phyloP scores from a whole-genome alignment of 2,888 invertebrate species.

The Tolmerus cingulatus region DNA sequence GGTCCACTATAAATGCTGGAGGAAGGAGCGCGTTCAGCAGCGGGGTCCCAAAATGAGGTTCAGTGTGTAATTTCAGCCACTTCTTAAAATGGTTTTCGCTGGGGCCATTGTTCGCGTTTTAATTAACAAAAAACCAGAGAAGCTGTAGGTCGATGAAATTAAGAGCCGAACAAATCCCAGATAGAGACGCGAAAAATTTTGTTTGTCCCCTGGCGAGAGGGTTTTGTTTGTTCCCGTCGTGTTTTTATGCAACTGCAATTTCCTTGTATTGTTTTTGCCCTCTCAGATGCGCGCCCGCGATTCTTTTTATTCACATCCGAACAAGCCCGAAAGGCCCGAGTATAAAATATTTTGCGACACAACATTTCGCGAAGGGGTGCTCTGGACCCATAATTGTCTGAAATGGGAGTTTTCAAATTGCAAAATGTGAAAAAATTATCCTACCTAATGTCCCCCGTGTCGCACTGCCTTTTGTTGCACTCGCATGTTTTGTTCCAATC shows the following conservation, averaged over 20 bases:
- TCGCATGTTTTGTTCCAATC: background rate
- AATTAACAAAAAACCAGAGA: slow-evolving; percentile 36
- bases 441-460: background rate
- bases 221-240: slow-evolving; percentile 4
- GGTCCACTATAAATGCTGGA: slow-evolving; percentile 5
- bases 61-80: slow-evolving; percentile 34
- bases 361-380: slow-evolving; percentile 5
- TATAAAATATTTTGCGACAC: background rate
- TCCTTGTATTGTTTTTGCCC: slow-evolving; percentile 29
- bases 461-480: background rate
- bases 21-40: background rate
- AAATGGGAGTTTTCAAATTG: slow-evolving; percentile 30
- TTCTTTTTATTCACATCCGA: slow-evolving; percentile 7
- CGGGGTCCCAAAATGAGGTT: background rate
- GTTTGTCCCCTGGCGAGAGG: background rate
- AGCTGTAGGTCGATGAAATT: slow-evolving; percentile 24
- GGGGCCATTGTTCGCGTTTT: slow-evolving; percentile 7
- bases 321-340: background rate
- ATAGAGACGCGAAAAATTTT: background rate
- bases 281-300: background rate
- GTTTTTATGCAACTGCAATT: slow-evolving; percentile 39
- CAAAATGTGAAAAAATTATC: slow-evolving; percentile 18
- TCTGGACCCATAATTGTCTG: slow-evolving; percentile 18
- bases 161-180: background rate
- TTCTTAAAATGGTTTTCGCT: background rate